Base-by-base conservation (phyloP, 2,888 invertebrate genomes). In the Prosopocoilus inquinatus region DNA sequence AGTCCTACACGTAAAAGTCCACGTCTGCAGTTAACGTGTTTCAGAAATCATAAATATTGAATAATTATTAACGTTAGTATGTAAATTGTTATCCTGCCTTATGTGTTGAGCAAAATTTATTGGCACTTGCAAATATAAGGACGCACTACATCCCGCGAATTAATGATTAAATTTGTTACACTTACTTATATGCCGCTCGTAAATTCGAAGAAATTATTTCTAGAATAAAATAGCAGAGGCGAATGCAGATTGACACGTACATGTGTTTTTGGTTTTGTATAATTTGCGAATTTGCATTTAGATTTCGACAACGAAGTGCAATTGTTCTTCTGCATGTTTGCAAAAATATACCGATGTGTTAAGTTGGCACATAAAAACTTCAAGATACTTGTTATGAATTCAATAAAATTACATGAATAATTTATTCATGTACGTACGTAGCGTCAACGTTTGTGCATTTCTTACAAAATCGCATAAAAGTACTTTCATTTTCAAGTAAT, bases 21-120 rank as follows among this genome's bases (percentile, higher is more conserved):
- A 34, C 9, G 15, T 34, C 32, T 9, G 41, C 41, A 41, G 50
- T 12, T 12, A 50, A 50, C 50, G 50, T 41, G 50, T 36, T 36
- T 32, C 39, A 50, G 41, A 50, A 50, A 50, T 50, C 50, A 32
- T 50, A 43, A 50, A 50, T 50, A 41, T 50, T 32, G 41, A 39
- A 38, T 41, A 50, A 50, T 39, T 50, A 41, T 39, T 39, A 20
- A 38, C 50, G 50, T 50, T 50, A 50, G 41, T 50, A 50, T 50
- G 50, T 33, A 50, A 50, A 50, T 50, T 41, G 41, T 41, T 50
- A 32, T 39, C 41, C 13, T 32, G 38, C 16, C 13, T 20, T 39
- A 39, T 35, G 47, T 47, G 34, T 47, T 13, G 9, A 15, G 15
- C 9, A 33, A 34, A 47, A 47, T 34, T 47, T 47, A 47, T 41